phyloP scores from a whole-genome alignment of 2,113 vertebrate species.

The Progne subis region DNA sequence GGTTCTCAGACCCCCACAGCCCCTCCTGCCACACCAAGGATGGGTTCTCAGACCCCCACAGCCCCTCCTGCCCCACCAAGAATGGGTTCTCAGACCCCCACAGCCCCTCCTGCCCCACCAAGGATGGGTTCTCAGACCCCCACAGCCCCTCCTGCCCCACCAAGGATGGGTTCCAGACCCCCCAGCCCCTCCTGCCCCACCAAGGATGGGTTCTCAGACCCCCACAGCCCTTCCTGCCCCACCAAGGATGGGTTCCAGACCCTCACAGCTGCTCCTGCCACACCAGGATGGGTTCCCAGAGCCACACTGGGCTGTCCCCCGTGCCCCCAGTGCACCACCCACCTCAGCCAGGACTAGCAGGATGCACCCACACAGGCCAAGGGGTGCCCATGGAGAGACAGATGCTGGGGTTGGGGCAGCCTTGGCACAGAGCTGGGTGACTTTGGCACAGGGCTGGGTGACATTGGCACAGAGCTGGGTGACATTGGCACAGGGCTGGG shows the following conservation, averaged over 20 bases:
- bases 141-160: no score
- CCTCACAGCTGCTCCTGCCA: no score
- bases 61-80: no score
- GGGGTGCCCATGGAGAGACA: background rate
- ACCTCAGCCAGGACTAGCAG: fast-evolving
- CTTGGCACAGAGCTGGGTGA: background rate
- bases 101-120: no score
- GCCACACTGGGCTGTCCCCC: background rate
- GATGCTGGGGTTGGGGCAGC: background rate
- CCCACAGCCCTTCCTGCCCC: no score
- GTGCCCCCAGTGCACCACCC: fast-evolving
- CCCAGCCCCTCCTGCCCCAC: no score
- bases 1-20: no score
- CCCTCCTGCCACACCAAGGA: no score
- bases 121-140: no score
- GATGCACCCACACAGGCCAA: no score
- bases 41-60: no score
- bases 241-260: background rate
- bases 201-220: no score
- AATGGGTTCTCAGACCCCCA: background rate
- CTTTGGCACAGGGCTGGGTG: background rate
- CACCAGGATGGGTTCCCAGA: background rate
- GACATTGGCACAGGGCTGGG: background rate
- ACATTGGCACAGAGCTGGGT: background rate
- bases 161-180: background rate